phyloP scores from a whole-genome alignment of 2,888 invertebrate species.

The Drosophila nr. medialis region DNA sequence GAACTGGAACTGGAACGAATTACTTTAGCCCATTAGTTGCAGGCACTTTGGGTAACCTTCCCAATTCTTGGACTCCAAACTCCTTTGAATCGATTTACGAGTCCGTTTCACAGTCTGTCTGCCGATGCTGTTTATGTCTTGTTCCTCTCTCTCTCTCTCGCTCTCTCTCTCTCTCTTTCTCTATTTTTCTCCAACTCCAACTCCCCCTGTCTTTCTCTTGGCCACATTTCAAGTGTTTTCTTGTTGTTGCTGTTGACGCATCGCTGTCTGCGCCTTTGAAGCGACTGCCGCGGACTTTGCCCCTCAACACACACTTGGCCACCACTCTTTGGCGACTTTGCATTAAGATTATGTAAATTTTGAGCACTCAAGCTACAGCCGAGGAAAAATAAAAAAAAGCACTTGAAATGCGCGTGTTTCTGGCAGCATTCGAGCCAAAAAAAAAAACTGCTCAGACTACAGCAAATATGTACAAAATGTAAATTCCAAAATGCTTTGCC shows the following conservation, averaged over 20 bases:
- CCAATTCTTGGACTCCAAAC: conserved; percentile 3
- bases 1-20: conserved; percentile 47
- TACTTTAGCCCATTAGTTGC: conserved; percentile 63
- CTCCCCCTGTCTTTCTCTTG: background rate
- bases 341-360: conserved; percentile 80
- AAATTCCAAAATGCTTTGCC: conserved; percentile 23
- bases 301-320: conserved; percentile 5
- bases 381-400: conserved; percentile 20
- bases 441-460: conserved; percentile 10
- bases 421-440: conserved; percentile 62
- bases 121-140: conserved; percentile 23
- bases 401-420: conserved; percentile 73
- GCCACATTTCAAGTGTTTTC: conserved; percentile 44
- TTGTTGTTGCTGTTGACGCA: conserved; percentile 50
- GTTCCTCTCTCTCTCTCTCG: background rate
- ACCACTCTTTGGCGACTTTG: conserved; percentile 40
- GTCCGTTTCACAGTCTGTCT: conserved; percentile 17
- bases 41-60: conserved; percentile 42
- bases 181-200: background rate
- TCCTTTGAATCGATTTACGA: conserved; percentile 1
- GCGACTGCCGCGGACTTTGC: conserved; percentile 6
- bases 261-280: conserved; percentile 58
- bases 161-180: background rate
- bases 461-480: conserved; percentile 5
- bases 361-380: conserved; percentile 29